Conservation (phyloP, 2,113 vertebrate genomes). For the Poicephalus gulielmi region DNA sequence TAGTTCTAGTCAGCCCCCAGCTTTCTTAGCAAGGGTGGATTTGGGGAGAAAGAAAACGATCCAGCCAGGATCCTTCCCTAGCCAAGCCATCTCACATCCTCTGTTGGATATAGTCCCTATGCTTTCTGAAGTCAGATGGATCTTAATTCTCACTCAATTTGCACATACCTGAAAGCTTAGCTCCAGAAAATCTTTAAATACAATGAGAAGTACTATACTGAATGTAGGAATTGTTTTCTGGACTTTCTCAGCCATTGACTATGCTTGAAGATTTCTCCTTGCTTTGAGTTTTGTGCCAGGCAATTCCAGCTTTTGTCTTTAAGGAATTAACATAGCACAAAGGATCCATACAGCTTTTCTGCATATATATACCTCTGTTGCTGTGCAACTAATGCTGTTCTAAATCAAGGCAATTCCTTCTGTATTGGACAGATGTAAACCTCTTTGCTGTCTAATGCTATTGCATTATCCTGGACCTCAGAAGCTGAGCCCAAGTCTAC, state of each 20-base stretch:
- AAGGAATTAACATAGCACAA: constrained; percentile 58
- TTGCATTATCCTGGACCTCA: not conserved
- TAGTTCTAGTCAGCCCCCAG: not conserved
- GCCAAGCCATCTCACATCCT: not conserved
- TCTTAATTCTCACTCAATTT: constrained; percentile 10
- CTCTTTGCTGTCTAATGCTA: constrained; percentile 46
- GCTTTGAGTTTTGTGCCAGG: constrained; percentile 21
- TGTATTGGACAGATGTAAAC: not conserved
- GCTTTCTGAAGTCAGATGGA: not conserved
- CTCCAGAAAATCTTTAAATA: constrained; percentile 39
- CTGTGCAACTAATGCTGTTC: constrained; percentile 45
- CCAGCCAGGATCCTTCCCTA: not conserved
- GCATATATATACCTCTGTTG: constrained; percentile 11
- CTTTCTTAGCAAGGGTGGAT: not conserved
- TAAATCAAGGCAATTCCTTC: not conserved
- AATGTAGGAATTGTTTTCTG: constrained; percentile 39
- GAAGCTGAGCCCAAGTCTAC: not conserved
- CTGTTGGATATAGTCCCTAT: not conserved
- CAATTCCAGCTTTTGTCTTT: constrained; percentile 56
- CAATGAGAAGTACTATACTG: constrained; percentile 25
- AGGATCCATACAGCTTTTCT: constrained; percentile 58
- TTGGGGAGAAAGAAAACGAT: not conserved
- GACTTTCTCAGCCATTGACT: not conserved
- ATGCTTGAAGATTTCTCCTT: constrained; percentile 4
- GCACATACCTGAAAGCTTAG: constrained; percentile 53